These are phyloP conservation scores for Aphidius gifuensis DNA, from an alignment of 1,140 invertebrate genomes.

Conservation along the genomic window DNA sequence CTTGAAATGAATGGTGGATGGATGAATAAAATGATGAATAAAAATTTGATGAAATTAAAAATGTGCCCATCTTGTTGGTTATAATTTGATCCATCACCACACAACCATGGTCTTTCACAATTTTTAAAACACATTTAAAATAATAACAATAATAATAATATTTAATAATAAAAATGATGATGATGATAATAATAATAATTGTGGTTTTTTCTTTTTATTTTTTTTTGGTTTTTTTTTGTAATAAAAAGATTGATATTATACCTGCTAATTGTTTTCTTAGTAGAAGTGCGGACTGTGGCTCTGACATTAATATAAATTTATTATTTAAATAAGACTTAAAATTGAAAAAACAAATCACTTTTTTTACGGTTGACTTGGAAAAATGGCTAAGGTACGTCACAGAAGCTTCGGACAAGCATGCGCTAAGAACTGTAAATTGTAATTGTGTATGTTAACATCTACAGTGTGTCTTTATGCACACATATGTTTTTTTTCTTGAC, in stretches of 20 bases:
- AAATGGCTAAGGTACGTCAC: conserved; percentile 28
- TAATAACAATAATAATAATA: too few relatives aligned
- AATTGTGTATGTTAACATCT: too few relatives aligned
- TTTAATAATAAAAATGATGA: too few relatives aligned
- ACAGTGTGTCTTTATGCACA: too few relatives aligned
- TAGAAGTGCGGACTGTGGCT: conserved; percentile 90
- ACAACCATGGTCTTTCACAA: too few relatives aligned
- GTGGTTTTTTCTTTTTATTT: too few relatives aligned
- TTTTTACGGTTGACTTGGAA: conserved; percentile 50
- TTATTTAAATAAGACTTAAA: conserved; percentile 52
- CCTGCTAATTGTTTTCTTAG: conserved; percentile 94
- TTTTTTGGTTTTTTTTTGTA: too few relatives aligned
- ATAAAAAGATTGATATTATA: conserved; percentile 44
- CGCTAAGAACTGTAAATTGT: conserved; percentile 25
- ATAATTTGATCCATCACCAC: too few relatives aligned
- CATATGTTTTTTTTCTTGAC: too few relatives aligned
- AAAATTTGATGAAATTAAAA: background rate
- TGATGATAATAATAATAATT: too few relatives aligned
- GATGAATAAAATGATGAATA: background rate
- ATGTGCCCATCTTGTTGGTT: too few relatives aligned
- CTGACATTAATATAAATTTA: conserved; percentile 78
- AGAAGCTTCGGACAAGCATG: conserved; percentile 46
- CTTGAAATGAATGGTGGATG: background rate
- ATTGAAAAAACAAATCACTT: conserved; percentile 50
- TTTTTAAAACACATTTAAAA: too few relatives aligned